Base-by-base conservation (phyloP, 37 sponge, comb jelly and placozoan species). In the Ephydatia muelleri region DNA sequence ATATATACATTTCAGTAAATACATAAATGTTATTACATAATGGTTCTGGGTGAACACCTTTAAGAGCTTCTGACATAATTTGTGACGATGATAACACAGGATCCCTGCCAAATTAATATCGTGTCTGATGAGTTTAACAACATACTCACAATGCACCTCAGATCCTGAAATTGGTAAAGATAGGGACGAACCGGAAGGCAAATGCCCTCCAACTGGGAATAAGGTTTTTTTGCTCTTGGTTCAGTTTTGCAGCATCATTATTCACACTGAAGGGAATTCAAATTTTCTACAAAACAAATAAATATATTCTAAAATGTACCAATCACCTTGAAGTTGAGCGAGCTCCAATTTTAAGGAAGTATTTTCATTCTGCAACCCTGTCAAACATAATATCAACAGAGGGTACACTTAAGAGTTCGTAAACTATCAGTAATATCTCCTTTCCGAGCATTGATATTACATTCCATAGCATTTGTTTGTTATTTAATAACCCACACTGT, bases 121-220 rank as follows among this genome's bases (percentile, higher is more conserved):
- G 21, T 19, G 25, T 1, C 8, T 3, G 31, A 34, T 71, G 31
- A 33, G 16, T 28, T 30, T 71, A 34, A 1, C 8, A 16, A 21
- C 9, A 34, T 30, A 1, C 32, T 71, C 72, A 21, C 8, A 1
- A 71, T 34, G 32, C 31, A 71, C 70, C 71, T 86, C 37, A 73
- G 82, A 11, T 80, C 89, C 27, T 37, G 35, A n/a, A 64, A n/a
- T 5, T 28, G 47, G 29, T 88, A 85, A 28, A 93, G 75, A 76
- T 67, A 86, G 65, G 92, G 90, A 25, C 84, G 89, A 16, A 93
- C 92, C 28, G 33, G 80, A n/a, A 83, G 35, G 22, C 95, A 83
- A 80, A 95, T 96, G 14, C 80, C 31, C 80, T 98, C 98, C 32
- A 98, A 84, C 68, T 94, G 96, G 21, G 72, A 65, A 98, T 85